Percentiles rank a stretch among this genome's conserved stretches.
Evolutionary conservation across 1,140 invertebrate genomes (phyloP).

Genomic region (Carposina sasakii): DNA sequence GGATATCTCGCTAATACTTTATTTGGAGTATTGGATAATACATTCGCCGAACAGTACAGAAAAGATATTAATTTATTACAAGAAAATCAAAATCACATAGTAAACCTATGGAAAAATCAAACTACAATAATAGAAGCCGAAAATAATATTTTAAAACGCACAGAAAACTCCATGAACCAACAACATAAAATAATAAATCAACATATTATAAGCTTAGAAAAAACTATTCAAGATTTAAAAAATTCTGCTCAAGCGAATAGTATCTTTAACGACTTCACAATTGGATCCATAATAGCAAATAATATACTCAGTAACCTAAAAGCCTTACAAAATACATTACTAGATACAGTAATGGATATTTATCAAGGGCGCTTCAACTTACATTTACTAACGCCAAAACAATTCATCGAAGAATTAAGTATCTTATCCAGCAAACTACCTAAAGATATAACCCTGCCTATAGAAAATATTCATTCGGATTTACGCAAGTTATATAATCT

Average conservation of each 20-base stretch:
- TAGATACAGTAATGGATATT: slow-evolving; percentile 17
- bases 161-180: neutral
- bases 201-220: slow-evolving; percentile 2
- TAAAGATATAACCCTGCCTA: slow-evolving; percentile 12
- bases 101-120: slow-evolving; percentile 6
- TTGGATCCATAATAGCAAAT: slow-evolving; percentile 1
- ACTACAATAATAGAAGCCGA: slow-evolving; percentile 2
- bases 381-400: slow-evolving; percentile 13
- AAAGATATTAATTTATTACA: neutral
- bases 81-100: slow-evolving; percentile 5
- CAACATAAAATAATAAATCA: slow-evolving; percentile 6
- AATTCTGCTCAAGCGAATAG: neutral
- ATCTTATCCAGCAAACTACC: slow-evolving; percentile 10
- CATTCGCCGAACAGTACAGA: slow-evolving; percentile 6
- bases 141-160: neutral
- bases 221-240: neutral
- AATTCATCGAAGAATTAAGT: slow-evolving; percentile 7
- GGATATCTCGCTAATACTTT: slow-evolving; percentile 3
- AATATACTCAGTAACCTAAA: slow-evolving; percentile 5
- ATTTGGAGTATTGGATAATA: slow-evolving; percentile 5
- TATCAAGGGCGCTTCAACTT: slow-evolving; percentile 14
- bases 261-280: neutral
- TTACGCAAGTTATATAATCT: slow-evolving; percentile 12
- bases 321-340: slow-evolving; percentile 11
- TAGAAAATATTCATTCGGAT: slow-evolving; percentile 13